These are phyloP conservation scores for Chloropsis cyanopogon DNA, from an alignment of 2,113 vertebrate genomes.

Conservation along the genomic window DNA sequence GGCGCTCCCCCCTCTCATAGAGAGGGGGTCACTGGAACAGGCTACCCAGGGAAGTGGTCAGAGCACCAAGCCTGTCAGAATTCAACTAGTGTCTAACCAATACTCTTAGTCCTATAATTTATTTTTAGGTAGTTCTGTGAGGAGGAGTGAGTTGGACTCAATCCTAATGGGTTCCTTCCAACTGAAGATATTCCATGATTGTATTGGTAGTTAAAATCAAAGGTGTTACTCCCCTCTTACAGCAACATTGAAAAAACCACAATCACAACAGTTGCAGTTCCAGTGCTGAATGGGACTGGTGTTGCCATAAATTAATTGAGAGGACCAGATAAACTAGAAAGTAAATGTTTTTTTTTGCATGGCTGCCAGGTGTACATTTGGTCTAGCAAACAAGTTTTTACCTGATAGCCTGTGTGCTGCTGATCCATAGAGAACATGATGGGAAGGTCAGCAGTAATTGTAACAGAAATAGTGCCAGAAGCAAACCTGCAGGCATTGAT, in stretches of 20 bases:
- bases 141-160: not conserved
- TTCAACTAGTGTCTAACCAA: not conserved
- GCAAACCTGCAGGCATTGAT: not conserved
- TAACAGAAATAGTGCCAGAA: not conserved
- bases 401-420: not conserved
- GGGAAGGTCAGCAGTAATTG: not conserved
- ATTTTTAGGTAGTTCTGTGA: not conserved
- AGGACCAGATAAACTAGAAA: not conserved
- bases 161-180: not conserved
- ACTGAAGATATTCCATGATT: not conserved
- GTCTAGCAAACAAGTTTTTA: not conserved
- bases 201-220: not conserved
- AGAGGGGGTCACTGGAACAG: not conserved
- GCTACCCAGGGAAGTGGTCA: not conserved
- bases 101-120: not conserved
- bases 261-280: not conserved
- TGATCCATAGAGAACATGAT: not conserved
- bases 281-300: not conserved
- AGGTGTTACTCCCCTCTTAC: not conserved
- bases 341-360: not conserved
- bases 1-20: not conserved
- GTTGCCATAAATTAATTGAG: not conserved
- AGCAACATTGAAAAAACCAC: not conserved
- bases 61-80: not conserved
- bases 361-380: not conserved